Evolutionary conservation across 1,140 invertebrate species (phyloP).

Genomic region (Tetramorium simillimum): DNA sequence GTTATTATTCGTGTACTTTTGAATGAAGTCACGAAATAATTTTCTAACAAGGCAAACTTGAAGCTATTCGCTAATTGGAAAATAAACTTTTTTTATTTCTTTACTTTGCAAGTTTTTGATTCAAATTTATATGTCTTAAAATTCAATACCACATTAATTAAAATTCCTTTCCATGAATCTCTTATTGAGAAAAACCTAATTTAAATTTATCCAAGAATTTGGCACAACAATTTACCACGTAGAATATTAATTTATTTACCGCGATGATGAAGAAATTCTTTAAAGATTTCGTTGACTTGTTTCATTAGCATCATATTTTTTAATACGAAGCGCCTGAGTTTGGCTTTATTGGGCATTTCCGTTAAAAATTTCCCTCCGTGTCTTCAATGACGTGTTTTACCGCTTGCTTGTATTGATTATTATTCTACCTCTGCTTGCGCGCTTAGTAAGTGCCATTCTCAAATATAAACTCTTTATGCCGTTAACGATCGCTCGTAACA

Average conservation of each 20-base stretch:
- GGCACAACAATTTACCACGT: background rate
- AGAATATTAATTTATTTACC: slow-evolving; percentile 10
- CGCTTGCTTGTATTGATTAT: slow-evolving; percentile 71
- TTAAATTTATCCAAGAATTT: background rate
- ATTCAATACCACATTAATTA: background rate
- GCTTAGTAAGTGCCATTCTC: slow-evolving; percentile 71
- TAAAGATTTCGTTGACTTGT: background rate
- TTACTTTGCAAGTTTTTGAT: background rate
- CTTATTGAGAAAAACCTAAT: background rate
- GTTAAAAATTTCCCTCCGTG: slow-evolving; percentile 59
- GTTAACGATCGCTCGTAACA: slow-evolving; percentile 82
- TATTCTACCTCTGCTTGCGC: slow-evolving; percentile 66
- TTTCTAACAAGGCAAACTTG: background rate
- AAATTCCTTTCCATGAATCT: background rate
- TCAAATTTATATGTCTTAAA: background rate
- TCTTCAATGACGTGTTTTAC: slow-evolving; percentile 54
- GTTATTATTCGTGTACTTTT: too few species aligned
- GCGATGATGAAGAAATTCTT: background rate
- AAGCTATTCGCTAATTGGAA: background rate
- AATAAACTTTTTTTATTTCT: slow-evolving; percentile 4
- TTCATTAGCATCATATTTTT: background rate
- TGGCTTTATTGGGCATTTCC: slow-evolving; percentile 51
- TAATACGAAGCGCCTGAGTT: background rate
- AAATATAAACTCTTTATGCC: slow-evolving; percentile 75
- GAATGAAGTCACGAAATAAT: background rate